phyloP scores from a whole-genome alignment of 92 coral and sea anemone genomes.

The Actinernus sp. region DNA sequence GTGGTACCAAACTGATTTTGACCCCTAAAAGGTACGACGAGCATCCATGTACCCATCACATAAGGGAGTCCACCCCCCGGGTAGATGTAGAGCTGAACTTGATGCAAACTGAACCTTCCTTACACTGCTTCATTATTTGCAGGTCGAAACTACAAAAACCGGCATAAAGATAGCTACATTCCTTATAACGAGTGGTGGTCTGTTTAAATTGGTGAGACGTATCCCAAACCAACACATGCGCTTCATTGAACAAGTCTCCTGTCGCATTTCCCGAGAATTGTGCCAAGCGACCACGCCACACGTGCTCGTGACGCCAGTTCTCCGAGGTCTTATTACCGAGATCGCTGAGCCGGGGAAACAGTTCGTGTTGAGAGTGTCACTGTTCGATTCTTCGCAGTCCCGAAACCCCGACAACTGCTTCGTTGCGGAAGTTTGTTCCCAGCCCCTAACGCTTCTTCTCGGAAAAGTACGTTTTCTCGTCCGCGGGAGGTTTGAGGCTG shows the following conservation, averaged over 20 bases:
- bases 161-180: conserved; percentile 63
- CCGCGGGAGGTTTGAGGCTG: conserved; percentile 87
- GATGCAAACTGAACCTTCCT: too few relatives aligned
- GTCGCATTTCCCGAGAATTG: conserved; percentile 69
- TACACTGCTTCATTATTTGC: not conserved
- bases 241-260: conserved; percentile 67
- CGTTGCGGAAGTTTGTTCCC: conserved; percentile 66
- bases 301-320: conserved; percentile 66
- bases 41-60: too few relatives aligned
- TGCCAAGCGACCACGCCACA: conserved; percentile 39
- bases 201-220: conserved; percentile 80
- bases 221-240: conserved; percentile 57
- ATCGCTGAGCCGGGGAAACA: conserved; percentile 93
- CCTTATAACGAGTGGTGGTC: conserved; percentile 82
- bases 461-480: conserved; percentile 84
- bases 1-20: too few relatives aligned
- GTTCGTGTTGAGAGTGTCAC: conserved; percentile 79
- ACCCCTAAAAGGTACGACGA: too few relatives aligned
- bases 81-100: too few relatives aligned
- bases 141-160: conserved; percentile 45
- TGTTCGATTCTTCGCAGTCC: conserved; percentile 72
- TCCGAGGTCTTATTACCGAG: conserved; percentile 72
- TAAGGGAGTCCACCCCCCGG: too few relatives aligned
- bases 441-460: conserved; percentile 68
- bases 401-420: conserved; percentile 79